Evolutionary conservation across 2,888 invertebrate genomes (phyloP), one percentile per base, ranked within the genome.

Genomic region (Phaedon cochleariae): DNA sequence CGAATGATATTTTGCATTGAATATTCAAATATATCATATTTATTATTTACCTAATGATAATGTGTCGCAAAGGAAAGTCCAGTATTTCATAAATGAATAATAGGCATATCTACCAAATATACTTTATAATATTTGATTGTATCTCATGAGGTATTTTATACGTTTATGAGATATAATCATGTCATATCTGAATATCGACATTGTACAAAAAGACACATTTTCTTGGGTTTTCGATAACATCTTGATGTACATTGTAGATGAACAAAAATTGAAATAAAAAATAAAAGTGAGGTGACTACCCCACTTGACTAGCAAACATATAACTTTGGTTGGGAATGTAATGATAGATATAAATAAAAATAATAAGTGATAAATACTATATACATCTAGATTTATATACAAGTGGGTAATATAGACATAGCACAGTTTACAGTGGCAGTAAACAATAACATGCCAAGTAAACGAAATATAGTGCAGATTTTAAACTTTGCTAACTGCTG

Each of bases 401-500:
- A 65, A 63, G 59, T 62, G 55, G 65, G 64, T 72, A 15, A 41
- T 41, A 64, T 65, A 72, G 64, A 71, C 68, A 73, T 70, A 73
- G 77, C 78, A 80, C 83, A 83, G 83, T 83, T 82, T 83, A 84
- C 83, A 83, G 80, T 77, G 81, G 80, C 79, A 72, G 70, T 71
- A 74, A 74, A 74, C 69, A 73, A 73, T 72, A 76, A 71, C 72
- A 77, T 77, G 79, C 78, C 77, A 70, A 74, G 71, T 74, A 77
- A 78, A 79, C 76, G 69, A 72, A 77, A 73, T 72, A 68, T 61
- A 70, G 79, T 83, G 83, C 83, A 83, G 83, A 83, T 83, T 82
- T 80, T 82, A 78, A 81, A 82, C 83, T 83, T 72, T 83, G 83
- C 79, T 81, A 80, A 82, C 81, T 83, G 83, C 81, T 83, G 82